Conservation (phyloP, 2,113 vertebrate species). For the Chaenocephalus aceratus region DNA sequence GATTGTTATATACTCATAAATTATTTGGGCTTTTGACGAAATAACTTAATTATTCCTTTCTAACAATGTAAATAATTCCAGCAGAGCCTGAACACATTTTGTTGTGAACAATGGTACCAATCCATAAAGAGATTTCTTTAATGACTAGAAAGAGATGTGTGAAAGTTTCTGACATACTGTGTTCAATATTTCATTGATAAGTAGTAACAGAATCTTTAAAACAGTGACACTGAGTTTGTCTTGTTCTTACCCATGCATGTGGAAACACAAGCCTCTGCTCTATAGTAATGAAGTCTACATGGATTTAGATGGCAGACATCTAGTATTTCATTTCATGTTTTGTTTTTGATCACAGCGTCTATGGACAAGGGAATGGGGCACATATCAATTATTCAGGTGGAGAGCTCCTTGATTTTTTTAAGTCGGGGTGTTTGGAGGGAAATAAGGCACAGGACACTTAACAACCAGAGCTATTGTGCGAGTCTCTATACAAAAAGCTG, state of each 20-base stretch:
- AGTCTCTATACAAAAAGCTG: constrained; percentile 41
- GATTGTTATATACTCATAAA: constrained; percentile 4
- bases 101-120: constrained; percentile 10
- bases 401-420: constrained; percentile 62
- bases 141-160: constrained; percentile 50
- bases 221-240: constrained; percentile 9
- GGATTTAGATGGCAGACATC: constrained; percentile 56
- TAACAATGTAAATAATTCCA: constrained; percentile 20
- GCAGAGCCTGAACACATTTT: not conserved
- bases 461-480: constrained; percentile 38
- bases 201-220: constrained; percentile 47
- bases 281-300: constrained; percentile 61
- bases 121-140: constrained; percentile 28
- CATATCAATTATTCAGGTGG: constrained; percentile 76
- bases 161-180: constrained; percentile 39
- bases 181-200: constrained; percentile 56
- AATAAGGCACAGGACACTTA: constrained; percentile 61
- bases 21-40: constrained; percentile 5
- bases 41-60: not conserved
- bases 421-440: constrained; percentile 37
- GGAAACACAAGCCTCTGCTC: constrained; percentile 38
- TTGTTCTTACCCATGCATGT: constrained; percentile 10
- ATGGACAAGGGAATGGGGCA: constrained; percentile 46
- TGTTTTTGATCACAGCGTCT: constrained; percentile 60
- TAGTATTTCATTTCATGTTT: constrained; percentile 56